Evolutionary conservation across 2,888 invertebrate genomes (phyloP), one percentile per base, ranked within the genome.

Genomic region (Euplexia lucipara): DNA sequence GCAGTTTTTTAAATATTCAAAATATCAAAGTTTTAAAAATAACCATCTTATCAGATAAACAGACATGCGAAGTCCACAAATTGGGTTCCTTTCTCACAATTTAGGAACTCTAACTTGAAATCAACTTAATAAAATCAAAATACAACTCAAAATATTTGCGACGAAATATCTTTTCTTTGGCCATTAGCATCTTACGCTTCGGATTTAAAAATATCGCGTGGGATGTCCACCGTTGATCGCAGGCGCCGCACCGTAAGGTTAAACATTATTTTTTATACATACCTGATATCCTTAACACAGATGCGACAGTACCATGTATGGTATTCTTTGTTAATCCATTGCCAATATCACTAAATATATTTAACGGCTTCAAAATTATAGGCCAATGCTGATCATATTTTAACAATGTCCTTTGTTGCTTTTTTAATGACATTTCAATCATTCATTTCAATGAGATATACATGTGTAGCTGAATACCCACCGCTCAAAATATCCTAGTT

Each of bases 241-340:
- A 39, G 37, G 9, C 35, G 8, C 4, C 14, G 9, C 35, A 6
- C 4, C 14, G 35, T 42, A 34, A 57, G 62, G 70, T 62, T 62
- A 42, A 47, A 10, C 41, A 35, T 26, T 10, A 39, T 41, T 52
- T 45, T 35, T 41, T 57, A 45, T 45, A 52, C 45, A 26, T 18
- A 63, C 71, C 14, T 44, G 76, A 68, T 68, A 75, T 79, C 81
- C 79, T 80, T 71, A 75, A 71, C 78, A 78, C 65, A 71, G 37
- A 69, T 77, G 32, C 32, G 16, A 3, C 18, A 22, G 30, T 8
- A 35, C 66, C 62, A 44, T 72, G 12, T 51, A 58, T 2, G 56
- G 57, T 34, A 10, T 12, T 32, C 6, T 62, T 60, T 54, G 44
- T 20, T 26, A 51, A 44, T 69, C 30, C n/a, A 60, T 61, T 47